Conservation (phyloP, 2,888 invertebrate species). For the Stenolophus ochropezus region DNA sequence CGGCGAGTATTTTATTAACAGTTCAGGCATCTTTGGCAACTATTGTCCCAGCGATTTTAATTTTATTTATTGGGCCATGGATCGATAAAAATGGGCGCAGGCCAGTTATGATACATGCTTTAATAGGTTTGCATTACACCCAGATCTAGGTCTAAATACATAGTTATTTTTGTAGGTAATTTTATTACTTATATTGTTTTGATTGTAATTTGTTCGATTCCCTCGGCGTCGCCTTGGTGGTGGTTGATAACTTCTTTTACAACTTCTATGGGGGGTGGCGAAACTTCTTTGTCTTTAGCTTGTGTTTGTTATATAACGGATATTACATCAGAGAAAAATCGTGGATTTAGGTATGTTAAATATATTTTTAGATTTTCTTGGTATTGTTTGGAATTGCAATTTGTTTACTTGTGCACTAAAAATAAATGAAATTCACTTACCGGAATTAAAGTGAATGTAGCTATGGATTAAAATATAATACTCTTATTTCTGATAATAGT, state of each 20-base stretch:
- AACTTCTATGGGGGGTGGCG: conserved; percentile 43
- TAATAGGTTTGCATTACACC: too few species aligned
- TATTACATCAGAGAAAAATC: conserved; percentile 76
- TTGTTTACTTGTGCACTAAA: too few species aligned
- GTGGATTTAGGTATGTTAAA: conserved; percentile 77
- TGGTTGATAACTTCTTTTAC: conserved; percentile 18
- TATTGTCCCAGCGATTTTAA: conserved; percentile 80
- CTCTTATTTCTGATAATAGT: too few species aligned
- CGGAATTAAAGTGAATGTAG: too few species aligned
- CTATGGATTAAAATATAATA: too few species aligned
- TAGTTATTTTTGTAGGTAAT: conserved; percentile 20
- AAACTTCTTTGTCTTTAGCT: conserved; percentile 28
- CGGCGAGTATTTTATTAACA: conserved; percentile 79
- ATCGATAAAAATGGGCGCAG: conserved; percentile 86
- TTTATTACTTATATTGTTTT: conserved; percentile 18
- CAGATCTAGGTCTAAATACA: too few species aligned
- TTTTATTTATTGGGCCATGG: conserved; percentile 87
- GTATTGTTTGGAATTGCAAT: too few species aligned
- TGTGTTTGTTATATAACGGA: conserved; percentile 78
- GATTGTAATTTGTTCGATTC: not conserved
- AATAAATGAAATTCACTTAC: too few species aligned
- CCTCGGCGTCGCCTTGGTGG: conserved; percentile 46
- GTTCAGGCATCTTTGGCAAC: conserved; percentile 79
- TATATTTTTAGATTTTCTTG: too few species aligned
- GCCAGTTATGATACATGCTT: conserved; percentile 80